phyloP scores from a whole-genome alignment of 2,888 invertebrate species.

The Biston betularia region DNA sequence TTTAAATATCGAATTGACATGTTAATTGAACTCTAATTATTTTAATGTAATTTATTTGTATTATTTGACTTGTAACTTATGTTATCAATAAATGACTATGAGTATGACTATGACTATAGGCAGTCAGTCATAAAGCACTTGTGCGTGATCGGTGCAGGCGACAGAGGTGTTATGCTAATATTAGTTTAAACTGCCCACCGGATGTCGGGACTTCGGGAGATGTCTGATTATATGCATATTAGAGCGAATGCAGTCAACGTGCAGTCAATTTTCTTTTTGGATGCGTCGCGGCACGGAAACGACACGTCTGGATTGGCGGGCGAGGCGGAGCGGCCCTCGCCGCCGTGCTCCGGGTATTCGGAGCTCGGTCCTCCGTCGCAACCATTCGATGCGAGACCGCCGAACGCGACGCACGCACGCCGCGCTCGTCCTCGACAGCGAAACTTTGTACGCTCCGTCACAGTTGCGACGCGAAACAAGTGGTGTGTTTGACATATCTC shows the following conservation, averaged over 20 bases:
- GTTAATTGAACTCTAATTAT: no score
- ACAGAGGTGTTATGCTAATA: constrained; percentile 42
- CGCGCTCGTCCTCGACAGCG: constrained; percentile 60
- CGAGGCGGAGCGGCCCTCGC: constrained; percentile 40
- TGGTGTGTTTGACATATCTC: constrained; percentile 66
- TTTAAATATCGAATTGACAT: no score
- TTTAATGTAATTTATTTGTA: no score
- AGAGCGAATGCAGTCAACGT: constrained; percentile 64
- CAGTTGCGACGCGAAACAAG: constrained; percentile 72
- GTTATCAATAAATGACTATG: no score
- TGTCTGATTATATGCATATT: constrained; percentile 73
- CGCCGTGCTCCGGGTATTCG: constrained; percentile 23
- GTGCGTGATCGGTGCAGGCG: constrained; percentile 17
- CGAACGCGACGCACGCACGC: constrained; percentile 65
- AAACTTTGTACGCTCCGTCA: constrained; percentile 75
- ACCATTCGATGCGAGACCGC: constrained; percentile 73
- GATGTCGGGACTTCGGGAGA: constrained; percentile 67
- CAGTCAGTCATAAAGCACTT: no score
- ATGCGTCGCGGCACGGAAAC: constrained; percentile 60
- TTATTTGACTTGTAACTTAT: no score
- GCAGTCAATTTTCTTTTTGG: constrained; percentile 66
- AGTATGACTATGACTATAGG: no score
- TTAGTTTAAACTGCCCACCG: constrained; percentile 47
- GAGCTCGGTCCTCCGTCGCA: constrained; percentile 33
- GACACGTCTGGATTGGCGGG: constrained; percentile 46